Percentiles rank a stretch among this genome's conserved stretches.
Evolutionary conservation across 2,888 invertebrate genomes (phyloP).

Genomic region (Ochlodes sylvanus): DNA sequence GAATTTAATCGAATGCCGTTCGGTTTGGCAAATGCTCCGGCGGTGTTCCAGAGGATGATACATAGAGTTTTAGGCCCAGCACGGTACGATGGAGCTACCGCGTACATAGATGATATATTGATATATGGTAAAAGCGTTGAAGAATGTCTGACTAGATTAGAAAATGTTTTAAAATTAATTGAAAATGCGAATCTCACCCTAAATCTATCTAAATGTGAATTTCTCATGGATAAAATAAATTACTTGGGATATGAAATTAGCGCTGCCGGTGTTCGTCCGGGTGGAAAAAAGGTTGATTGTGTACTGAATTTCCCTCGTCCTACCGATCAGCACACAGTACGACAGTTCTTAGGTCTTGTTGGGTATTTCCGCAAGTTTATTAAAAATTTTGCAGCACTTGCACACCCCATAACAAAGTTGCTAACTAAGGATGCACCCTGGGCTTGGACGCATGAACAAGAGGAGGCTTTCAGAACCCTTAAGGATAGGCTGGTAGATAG

Average conservation of each 20-base stretch:
- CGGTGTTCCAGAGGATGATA: constrained; percentile 53
- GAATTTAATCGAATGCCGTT: constrained; percentile 62
- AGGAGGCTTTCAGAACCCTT: constrained; percentile 33
- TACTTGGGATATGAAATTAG: constrained; percentile 43
- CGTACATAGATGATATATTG: constrained; percentile 48
- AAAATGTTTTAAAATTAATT: constrained; percentile 45
- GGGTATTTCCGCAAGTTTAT: constrained; percentile 42
- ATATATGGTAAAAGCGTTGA: constrained; percentile 37
- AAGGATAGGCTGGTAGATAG: constrained; percentile 39
- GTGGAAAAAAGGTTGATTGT: constrained; percentile 38
- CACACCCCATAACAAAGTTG: constrained; percentile 36
- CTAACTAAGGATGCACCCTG: constrained; percentile 38
- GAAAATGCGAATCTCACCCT: constrained; percentile 50
- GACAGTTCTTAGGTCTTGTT: constrained; percentile 39
- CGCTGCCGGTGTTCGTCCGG: constrained; percentile 40
- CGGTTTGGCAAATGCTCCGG: constrained; percentile 57
- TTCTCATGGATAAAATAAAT: constrained; percentile 35
- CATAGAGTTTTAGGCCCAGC: constrained; percentile 36
- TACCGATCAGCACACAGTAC: constrained; percentile 35
- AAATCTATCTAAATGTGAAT: constrained; percentile 47
- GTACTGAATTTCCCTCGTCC: constrained; percentile 42
- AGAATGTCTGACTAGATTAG: constrained; percentile 45
- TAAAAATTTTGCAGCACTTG: constrained; percentile 32
- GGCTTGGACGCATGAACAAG: constrained; percentile 41
- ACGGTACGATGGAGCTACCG: constrained; percentile 38